Evolutionary conservation across 2,797 vertebrate species (phyloP).

Genomic region (Propithecus deckenii): DNA sequence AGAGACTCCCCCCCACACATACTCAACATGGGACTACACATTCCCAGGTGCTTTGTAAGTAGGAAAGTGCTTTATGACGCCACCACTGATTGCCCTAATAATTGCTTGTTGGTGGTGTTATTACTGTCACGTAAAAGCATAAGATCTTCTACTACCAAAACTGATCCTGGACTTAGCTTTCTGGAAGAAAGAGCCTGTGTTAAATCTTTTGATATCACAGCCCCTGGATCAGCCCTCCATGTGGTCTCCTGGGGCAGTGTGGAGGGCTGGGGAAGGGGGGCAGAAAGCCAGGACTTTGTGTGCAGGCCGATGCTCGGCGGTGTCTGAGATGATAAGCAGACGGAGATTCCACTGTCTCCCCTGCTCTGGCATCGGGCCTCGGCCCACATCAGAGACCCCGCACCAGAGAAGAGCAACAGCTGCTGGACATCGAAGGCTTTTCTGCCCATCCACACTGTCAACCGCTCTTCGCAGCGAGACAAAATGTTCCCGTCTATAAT

Average conservation of each 20-base stretch:
- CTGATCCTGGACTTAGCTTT: background rate
- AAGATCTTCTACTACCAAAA: background rate
- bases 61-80: background rate
- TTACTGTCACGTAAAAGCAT: background rate
- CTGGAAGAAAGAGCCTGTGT: background rate
- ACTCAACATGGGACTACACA: rapidly evolving
- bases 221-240: rapidly evolving
- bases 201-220: background rate
- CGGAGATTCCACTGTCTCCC: background rate
- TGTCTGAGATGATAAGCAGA: conserved; percentile 27
- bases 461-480: conserved; percentile 64
- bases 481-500: conserved; percentile 68
- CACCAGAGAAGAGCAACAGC: conserved; percentile 60
- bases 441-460: conserved; percentile 13
- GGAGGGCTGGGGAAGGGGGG: rapidly evolving
- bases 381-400: conserved; percentile 28
- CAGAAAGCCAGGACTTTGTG: background rate
- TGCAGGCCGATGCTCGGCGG: background rate
- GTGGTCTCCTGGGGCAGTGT: background rate
- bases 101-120: background rate
- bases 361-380: background rate
- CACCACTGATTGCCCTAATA: background rate
- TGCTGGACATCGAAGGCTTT: conserved; percentile 37
- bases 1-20: no score
- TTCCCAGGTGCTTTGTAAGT: background rate